These are phyloP conservation scores for Xiphophorus hellerii DNA, from an alignment of 2,113 vertebrate genomes.

Conservation along the genomic window DNA sequence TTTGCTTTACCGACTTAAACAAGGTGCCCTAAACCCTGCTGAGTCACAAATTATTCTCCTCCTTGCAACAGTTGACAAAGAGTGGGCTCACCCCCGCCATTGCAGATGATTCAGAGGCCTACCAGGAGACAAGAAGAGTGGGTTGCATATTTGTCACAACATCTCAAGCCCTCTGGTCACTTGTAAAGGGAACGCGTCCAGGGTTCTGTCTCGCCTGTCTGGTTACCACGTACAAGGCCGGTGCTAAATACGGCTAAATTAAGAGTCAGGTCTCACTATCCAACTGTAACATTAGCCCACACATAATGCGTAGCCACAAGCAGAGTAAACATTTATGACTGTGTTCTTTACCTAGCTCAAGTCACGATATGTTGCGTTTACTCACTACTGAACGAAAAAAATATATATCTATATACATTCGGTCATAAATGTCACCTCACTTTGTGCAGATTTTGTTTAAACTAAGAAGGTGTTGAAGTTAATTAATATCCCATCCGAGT, in stretches of 20 bases:
- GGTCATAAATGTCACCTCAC: constrained; percentile 2
- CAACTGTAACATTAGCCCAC: constrained; percentile 54
- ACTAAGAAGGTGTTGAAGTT: background rate
- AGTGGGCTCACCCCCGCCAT: constrained; percentile 49
- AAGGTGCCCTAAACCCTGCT: constrained; percentile 55
- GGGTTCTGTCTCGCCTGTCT: constrained; percentile 58
- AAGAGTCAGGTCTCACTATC: constrained; percentile 46
- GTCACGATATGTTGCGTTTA: constrained; percentile 23
- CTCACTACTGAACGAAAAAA: constrained; percentile 8
- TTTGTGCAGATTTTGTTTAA: background rate
- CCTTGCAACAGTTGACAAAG: constrained; percentile 55
- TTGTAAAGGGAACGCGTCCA: constrained; percentile 52
- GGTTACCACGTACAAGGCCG: constrained; percentile 40
- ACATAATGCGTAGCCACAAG: constrained; percentile 41
- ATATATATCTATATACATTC: background rate
- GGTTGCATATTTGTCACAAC: constrained; percentile 62
- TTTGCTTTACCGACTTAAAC: constrained; percentile 27
- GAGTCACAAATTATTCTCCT: constrained; percentile 64
- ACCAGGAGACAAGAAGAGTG: constrained; percentile 46
- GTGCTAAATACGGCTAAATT: constrained; percentile 32
- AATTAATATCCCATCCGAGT: background rate
- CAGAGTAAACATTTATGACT: constrained; percentile 36
- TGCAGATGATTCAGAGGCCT: constrained; percentile 59
- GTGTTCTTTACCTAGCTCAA: constrained; percentile 38
- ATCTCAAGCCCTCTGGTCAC: constrained; percentile 50